phyloP scores from a whole-genome alignment of 2,113 vertebrate genomes.

The Tragulus kanchil region DNA sequence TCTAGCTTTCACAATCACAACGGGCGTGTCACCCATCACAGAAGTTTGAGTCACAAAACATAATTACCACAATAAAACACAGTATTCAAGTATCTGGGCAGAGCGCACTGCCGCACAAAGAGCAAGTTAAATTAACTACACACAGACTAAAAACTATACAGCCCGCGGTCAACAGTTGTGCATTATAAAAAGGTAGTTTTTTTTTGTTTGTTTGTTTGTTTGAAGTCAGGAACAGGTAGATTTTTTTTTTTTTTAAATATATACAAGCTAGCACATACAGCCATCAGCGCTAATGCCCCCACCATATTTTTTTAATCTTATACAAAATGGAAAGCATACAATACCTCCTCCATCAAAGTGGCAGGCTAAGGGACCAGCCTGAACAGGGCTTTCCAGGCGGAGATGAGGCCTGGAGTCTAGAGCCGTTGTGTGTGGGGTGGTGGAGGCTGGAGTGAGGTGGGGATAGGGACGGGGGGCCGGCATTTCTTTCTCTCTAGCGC shows the following conservation, averaged over 20 bases:
- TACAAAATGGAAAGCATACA: slow-evolving; percentile 87
- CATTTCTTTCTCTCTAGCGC: slow-evolving; percentile 60
- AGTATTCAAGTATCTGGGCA: slow-evolving; percentile 91
- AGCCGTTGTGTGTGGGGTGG: slow-evolving; percentile 77
- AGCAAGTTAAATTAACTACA: slow-evolving; percentile 92
- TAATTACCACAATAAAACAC: slow-evolving; percentile 93
- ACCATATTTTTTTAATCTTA: slow-evolving; percentile 77
- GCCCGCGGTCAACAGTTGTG: slow-evolving; percentile 92
- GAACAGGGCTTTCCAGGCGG: slow-evolving; percentile 76
- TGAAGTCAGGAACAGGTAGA: slow-evolving; percentile 90
- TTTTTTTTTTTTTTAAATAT: slow-evolving; percentile 75
- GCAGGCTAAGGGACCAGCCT: slow-evolving; percentile 80
- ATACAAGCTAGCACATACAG: slow-evolving; percentile 86
- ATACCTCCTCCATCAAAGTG: slow-evolving; percentile 86
- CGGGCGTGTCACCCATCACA: slow-evolving; percentile 90
- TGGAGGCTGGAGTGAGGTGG: slow-evolving; percentile 53
- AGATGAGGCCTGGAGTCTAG: slow-evolving; percentile 85
- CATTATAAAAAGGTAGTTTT: slow-evolving; percentile 96
- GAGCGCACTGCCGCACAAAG: slow-evolving; percentile 87
- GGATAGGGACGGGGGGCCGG: neutral
- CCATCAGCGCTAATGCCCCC: slow-evolving; percentile 85
- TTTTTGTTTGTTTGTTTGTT: slow-evolving; percentile 69
- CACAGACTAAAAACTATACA: slow-evolving; percentile 89
- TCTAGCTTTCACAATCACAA: slow-evolving; percentile 92
- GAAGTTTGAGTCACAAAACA: slow-evolving; percentile 94